Evolutionary conservation across 2,888 invertebrate species (phyloP).

Genomic region (Lapara coniferarum): DNA sequence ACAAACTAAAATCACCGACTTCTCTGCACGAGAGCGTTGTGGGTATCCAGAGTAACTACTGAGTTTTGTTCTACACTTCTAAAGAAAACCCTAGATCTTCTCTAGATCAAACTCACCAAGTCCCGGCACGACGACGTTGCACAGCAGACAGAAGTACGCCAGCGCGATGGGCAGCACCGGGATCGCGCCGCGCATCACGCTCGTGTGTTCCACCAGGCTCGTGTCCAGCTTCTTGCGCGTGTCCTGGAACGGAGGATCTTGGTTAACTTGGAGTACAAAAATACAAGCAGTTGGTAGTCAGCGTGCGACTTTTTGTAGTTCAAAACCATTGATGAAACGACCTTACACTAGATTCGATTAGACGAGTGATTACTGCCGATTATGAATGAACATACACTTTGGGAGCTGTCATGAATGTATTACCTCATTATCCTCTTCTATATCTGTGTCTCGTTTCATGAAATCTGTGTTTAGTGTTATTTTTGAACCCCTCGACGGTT

Average conservation of each 20-base stretch:
- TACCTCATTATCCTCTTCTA: conserved; percentile 62
- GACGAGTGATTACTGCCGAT: no score
- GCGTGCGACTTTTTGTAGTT: no score
- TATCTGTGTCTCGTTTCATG: conserved; percentile 63
- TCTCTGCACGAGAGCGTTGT: no score
- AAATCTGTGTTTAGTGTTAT: conserved; percentile 56
- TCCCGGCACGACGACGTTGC: conserved; percentile 78
- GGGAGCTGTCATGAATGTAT: no score
- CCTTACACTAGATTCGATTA: no score
- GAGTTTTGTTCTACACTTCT: background rate
- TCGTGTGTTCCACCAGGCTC: conserved; percentile 91
- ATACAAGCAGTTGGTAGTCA: no score
- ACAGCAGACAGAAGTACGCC: conserved; percentile 93
- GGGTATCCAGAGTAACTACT: no score
- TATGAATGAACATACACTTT: no score
- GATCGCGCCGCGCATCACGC: conserved; percentile 95
- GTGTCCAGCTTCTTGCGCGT: conserved; percentile 89
- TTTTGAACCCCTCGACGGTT: conserved; percentile 42
- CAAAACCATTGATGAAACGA: no score
- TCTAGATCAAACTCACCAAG: conserved; percentile 56
- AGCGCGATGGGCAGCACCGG: conserved; percentile 94
- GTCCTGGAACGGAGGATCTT: conserved; percentile 80
- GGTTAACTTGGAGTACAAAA: background rate
- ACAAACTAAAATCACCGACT: no score
- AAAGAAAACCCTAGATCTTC: background rate